phyloP scores from a whole-genome alignment of 2,888 invertebrate genomes.

The Rotaria socialis region DNA sequence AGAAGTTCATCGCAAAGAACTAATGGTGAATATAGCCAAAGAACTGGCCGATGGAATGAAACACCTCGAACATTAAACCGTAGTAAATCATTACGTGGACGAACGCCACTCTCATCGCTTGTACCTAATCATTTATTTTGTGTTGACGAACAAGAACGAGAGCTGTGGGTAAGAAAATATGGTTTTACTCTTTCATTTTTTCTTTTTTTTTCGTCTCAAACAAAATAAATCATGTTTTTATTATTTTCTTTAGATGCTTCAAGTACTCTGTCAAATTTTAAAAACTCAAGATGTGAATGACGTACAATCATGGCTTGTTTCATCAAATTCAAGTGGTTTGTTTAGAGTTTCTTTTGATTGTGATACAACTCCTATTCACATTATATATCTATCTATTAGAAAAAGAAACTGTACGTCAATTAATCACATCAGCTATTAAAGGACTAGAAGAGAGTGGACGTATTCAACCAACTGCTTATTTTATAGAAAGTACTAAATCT shows the following conservation, averaged over 20 bases:
- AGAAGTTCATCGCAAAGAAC: neutral
- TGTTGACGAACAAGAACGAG: constrained; percentile 43
- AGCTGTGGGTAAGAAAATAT: neutral
- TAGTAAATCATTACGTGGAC: neutral
- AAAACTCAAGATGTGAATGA: constrained; percentile 43
- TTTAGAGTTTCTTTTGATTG: neutral
- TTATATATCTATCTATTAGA: neutral
- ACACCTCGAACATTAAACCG: neutral
- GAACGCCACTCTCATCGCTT: neutral
- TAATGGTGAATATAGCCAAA: neutral
- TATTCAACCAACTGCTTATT: constrained; percentile 34
- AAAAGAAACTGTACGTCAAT: constrained; percentile 40
- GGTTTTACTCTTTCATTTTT: too few relatives aligned
- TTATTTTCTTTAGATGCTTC: constrained; percentile 33
- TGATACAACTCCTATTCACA: neutral
- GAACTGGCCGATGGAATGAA: constrained; percentile 3
- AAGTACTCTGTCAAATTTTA: constrained; percentile 45
- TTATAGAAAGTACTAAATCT: neutral
- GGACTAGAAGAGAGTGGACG: constrained; percentile 43
- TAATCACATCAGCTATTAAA: constrained; percentile 42
- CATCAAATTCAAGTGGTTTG: constrained; percentile 21
- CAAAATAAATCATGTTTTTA: neutral
- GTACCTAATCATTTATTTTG: neutral
- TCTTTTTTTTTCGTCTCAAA: neutral
- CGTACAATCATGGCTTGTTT: constrained; percentile 46